These are phyloP conservation scores for Drosophila grimshawi DNA, from an alignment of 1,140 invertebrate genomes.

Conservation along the genomic window DNA sequence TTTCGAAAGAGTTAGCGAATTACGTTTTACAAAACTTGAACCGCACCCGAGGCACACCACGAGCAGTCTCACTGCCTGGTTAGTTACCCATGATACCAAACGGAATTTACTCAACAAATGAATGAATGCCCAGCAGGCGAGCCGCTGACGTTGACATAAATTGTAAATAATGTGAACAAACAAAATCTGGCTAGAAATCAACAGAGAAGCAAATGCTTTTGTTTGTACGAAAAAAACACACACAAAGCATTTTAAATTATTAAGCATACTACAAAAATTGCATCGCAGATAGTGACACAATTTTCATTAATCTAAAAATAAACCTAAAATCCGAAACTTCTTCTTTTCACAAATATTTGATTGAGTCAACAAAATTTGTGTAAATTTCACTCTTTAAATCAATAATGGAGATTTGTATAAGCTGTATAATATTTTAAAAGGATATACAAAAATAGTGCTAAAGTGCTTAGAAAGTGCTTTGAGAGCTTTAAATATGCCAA, in stretches of 20 bases:
- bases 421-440: too few relatives aligned
- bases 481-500: too few relatives aligned
- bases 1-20: neutral
- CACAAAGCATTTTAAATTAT: slow-evolving; percentile 3
- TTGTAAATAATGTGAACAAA: slow-evolving; percentile 70
- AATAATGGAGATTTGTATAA: too few relatives aligned
- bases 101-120: slow-evolving; percentile 42
- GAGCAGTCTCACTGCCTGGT: slow-evolving; percentile 9
- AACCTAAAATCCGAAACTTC: too few relatives aligned
- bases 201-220: slow-evolving; percentile 19
- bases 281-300: neutral
- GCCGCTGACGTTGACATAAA: slow-evolving; percentile 53
- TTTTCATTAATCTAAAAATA: neutral
- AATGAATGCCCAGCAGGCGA: slow-evolving; percentile 39
- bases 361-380: too few relatives aligned
- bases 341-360: too few relatives aligned
- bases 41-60: neutral
- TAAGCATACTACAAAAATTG: neutral
- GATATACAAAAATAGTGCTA: too few relatives aligned
- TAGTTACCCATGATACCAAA: slow-evolving; percentile 19
- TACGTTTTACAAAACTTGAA: slow-evolving; percentile 3
- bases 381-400: too few relatives aligned
- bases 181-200: slow-evolving; percentile 43
- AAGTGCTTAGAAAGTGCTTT: too few relatives aligned
- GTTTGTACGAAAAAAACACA: neutral